These are phyloP conservation scores for Sycophaga agraensis DNA, from an alignment of 1,140 invertebrate genomes.

Conservation along the genomic window DNA sequence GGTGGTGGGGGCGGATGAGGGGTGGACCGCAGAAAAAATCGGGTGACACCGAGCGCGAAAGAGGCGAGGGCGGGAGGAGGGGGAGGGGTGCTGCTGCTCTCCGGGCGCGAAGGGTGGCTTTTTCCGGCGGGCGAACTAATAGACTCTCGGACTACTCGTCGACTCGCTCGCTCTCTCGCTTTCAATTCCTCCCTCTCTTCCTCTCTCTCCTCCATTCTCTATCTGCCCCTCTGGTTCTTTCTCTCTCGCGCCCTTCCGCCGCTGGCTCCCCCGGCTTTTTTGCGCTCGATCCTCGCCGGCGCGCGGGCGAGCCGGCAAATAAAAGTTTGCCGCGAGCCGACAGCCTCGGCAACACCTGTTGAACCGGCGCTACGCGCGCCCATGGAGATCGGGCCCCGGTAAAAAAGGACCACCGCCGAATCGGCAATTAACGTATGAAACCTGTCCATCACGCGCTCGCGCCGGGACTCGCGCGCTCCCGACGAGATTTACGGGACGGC, in stretches of 20 bases:
- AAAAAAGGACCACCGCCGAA: slow-evolving; percentile 34
- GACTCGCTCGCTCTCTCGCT: slow-evolving; percentile 27
- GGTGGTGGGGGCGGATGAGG: no score
- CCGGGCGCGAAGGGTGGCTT: slow-evolving; percentile 39
- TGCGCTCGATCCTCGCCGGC: slow-evolving; percentile 36
- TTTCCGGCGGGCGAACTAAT: slow-evolving; percentile 53
- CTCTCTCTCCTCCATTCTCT: slow-evolving; percentile 26
- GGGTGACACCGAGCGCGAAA: slow-evolving; percentile 36
- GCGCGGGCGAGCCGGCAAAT: slow-evolving; percentile 38
- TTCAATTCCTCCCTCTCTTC: slow-evolving; percentile 27
- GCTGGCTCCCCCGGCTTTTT: slow-evolving; percentile 3
- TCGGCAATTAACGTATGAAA: slow-evolving; percentile 54
- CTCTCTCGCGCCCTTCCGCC: background rate
- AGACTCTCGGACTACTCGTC: slow-evolving; percentile 42
- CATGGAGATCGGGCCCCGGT: slow-evolving; percentile 26
- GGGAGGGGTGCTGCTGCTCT: slow-evolving; percentile 23
- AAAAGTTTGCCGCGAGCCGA: slow-evolving; percentile 55
- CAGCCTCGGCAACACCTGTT: slow-evolving; percentile 57
- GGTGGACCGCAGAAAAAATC: background rate
- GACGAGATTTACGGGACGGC: slow-evolving; percentile 41
- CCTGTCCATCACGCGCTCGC: slow-evolving; percentile 46
- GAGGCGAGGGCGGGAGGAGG: slow-evolving; percentile 33
- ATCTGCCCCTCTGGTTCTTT: slow-evolving; percentile 15
- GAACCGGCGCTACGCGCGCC: slow-evolving; percentile 35
- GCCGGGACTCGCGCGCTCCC: slow-evolving; percentile 13